Conservation (phyloP, 2,888 invertebrate species). For the Erynnis tages region DNA sequence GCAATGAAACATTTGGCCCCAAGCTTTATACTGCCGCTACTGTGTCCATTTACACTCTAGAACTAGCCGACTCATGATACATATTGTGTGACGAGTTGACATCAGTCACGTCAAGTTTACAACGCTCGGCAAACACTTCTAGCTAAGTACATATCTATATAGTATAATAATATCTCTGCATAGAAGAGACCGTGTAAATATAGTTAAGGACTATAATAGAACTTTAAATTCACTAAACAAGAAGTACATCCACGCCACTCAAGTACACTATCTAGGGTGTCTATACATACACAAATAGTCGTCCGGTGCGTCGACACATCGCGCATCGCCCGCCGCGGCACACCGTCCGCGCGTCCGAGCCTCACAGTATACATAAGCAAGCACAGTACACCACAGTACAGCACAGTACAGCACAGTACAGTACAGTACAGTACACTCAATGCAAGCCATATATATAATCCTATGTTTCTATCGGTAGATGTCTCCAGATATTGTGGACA, state of each 20-base stretch:
- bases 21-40: slow-evolving; percentile 16
- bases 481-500: too few species aligned
- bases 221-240: not conserved
- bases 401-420: too few species aligned
- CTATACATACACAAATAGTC: not conserved
- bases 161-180: not conserved
- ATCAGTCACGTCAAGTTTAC: not conserved
- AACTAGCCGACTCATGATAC: not conserved
- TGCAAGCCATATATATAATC: too few species aligned
- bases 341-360: too few species aligned
- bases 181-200: not conserved
- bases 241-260: slow-evolving; percentile 9
- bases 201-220: not conserved
- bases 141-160: not conserved
- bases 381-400: too few species aligned
- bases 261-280: not conserved
- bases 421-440: too few species aligned
- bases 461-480: too few species aligned
- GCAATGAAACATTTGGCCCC: slow-evolving; percentile 23
- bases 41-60: slow-evolving; percentile 1
- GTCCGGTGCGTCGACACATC: slow-evolving; percentile 1
- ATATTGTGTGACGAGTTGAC: not conserved
- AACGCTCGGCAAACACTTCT: not conserved
- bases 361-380: too few species aligned
- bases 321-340: too few species aligned